Conservation (phyloP, 2,888 invertebrate genomes). For the Trachelus iudaicus region DNA sequence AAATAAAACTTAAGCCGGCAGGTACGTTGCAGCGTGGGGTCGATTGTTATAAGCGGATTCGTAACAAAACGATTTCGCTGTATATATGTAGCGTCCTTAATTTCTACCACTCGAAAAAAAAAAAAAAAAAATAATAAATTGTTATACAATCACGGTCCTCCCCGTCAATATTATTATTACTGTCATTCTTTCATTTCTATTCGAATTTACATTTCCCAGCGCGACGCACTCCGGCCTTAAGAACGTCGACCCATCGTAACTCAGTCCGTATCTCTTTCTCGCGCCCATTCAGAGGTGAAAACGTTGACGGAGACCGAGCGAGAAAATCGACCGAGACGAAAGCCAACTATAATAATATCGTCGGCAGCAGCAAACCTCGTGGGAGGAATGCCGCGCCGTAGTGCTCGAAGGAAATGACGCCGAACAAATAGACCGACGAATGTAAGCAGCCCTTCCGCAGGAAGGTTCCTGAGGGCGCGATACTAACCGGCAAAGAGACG, state of each 20-base stretch:
- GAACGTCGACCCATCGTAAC: background rate
- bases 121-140: too few relatives aligned
- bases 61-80: too few relatives aligned
- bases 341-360: background rate
- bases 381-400: background rate
- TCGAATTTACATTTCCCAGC: background rate
- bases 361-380: background rate
- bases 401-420: constrained; percentile 3
- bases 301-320: background rate
- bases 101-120: too few relatives aligned
- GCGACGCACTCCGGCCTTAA: background rate
- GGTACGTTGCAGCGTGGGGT: too few relatives aligned
- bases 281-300: background rate
- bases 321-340: background rate
- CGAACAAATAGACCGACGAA: constrained; percentile 4
- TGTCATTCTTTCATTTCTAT: background rate
- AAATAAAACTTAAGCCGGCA: too few relatives aligned
- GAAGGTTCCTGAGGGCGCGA: background rate
- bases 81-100: too few relatives aligned
- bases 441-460: background rate
- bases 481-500: background rate
- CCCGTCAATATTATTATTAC: background rate
- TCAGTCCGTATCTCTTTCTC: background rate
- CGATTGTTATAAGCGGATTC: too few relatives aligned
- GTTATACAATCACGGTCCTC: too few relatives aligned